phyloP scores from a whole-genome alignment of 2,113 vertebrate genomes.

The Xenotilapia leptura region DNA sequence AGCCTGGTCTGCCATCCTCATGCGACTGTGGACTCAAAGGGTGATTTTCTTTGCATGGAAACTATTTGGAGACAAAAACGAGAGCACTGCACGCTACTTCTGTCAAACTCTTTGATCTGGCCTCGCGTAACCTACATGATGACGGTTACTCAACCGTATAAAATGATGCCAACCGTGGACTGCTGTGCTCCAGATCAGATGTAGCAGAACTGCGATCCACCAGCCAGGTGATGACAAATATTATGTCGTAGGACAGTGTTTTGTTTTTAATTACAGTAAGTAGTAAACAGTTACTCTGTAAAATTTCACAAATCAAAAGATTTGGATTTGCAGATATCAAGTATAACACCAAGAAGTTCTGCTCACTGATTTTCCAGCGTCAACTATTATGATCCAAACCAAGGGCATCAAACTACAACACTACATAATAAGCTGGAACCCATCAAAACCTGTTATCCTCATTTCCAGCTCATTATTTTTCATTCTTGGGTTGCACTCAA shows the following conservation, averaged over 20 bases:
- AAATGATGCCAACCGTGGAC: background rate
- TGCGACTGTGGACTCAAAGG: background rate
- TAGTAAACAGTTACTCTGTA: background rate
- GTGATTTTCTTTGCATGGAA: background rate
- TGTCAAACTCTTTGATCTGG: background rate
- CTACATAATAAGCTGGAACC: background rate
- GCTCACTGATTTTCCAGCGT: background rate
- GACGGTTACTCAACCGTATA: background rate
- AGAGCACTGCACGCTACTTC: background rate
- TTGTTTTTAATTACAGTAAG: background rate
- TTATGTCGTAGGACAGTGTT: background rate
- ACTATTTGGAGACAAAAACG: background rate
- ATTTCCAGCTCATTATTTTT: background rate
- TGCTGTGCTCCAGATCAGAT: background rate
- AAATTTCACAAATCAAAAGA: background rate
- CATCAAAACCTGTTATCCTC: background rate
- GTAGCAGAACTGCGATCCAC: background rate
- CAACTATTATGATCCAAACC: background rate
- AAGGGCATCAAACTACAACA: background rate
- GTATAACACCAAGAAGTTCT: background rate
- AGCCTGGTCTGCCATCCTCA: background rate
- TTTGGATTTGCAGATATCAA: background rate
- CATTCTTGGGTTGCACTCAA: background rate
- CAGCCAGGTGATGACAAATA: background rate
- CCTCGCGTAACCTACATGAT: background rate